These are phyloP conservation scores for Thereva nobilitata DNA, from an alignment of 2,888 invertebrate genomes.

Conservation along the genomic window DNA sequence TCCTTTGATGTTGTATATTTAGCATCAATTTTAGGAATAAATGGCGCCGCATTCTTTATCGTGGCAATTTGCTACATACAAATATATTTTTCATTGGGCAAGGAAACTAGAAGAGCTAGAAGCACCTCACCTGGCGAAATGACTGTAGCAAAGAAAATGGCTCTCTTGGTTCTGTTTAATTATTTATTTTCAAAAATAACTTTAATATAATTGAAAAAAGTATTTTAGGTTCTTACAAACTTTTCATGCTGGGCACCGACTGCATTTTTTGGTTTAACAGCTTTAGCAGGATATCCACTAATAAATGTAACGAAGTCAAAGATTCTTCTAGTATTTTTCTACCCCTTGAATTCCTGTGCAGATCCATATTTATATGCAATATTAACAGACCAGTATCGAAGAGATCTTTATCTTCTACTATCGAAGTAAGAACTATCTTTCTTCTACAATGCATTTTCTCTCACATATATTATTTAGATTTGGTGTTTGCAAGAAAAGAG, in stretches of 20 bases:
- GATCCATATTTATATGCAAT: conserved; percentile 93
- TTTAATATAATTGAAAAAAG: not conserved
- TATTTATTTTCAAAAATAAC: not conserved
- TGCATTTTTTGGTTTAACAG: conserved; percentile 85
- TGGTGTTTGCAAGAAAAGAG: conserved; percentile 61
- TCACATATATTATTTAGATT: conserved; percentile 55
- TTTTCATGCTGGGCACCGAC: conserved; percentile 86
- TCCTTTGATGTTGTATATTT: conserved; percentile 74
- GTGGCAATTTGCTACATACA: conserved; percentile 85
- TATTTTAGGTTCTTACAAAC: conserved; percentile 69
- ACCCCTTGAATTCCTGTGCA: conserved; percentile 88
- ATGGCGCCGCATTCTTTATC: conserved; percentile 78
- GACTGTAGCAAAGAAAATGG: conserved; percentile 87
- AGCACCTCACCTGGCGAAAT: conserved; percentile 64
- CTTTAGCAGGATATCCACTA: conserved; percentile 79
- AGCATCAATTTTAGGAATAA: conserved; percentile 72
- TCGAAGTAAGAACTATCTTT: conserved; percentile 62
- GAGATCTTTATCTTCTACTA: conserved; percentile 71
- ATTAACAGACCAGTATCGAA: conserved; percentile 82
- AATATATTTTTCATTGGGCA: conserved; percentile 80
- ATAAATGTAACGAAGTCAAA: conserved; percentile 81
- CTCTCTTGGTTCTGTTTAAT: conserved; percentile 66
- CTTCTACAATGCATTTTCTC: not conserved
- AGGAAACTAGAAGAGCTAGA: conserved; percentile 65
- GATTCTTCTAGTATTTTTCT: conserved; percentile 85